A percentile compares a stretch with the other conserved stretches of the same genome.
phyloP scores from a whole-genome alignment of 92 coral and sea anemone species.

The Pocillopora grandis region DNA sequence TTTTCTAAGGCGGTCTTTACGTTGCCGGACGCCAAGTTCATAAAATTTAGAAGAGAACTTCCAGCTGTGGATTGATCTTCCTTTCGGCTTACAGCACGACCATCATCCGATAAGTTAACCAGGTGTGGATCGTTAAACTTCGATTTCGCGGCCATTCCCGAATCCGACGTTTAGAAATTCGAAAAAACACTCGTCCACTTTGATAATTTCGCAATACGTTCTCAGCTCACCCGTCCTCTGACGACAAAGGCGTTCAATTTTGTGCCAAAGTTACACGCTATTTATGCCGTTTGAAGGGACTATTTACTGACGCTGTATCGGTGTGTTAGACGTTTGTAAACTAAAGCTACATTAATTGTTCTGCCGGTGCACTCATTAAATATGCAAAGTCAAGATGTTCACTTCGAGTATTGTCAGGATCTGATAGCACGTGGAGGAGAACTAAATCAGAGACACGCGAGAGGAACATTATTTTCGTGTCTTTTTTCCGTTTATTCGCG shows the following conservation, averaged over 20 bases:
- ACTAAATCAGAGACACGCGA: no score
- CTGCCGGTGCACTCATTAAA: slow-evolving; percentile 88
- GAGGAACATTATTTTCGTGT: no score
- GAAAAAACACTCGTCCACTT: background rate
- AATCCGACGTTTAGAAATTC: background rate
- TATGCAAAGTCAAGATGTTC: slow-evolving; percentile 37
- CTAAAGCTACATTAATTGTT: slow-evolving; percentile 69
- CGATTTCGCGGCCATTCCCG: slow-evolving; percentile 55
- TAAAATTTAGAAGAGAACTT: slow-evolving; percentile 86
- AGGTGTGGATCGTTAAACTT: slow-evolving; percentile 49
- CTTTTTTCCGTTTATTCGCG: no score
- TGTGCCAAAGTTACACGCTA: slow-evolving; percentile 44
- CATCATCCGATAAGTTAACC: slow-evolving; percentile 44
- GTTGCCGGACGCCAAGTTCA: slow-evolving; percentile 95
- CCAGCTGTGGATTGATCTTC: slow-evolving; percentile 82
- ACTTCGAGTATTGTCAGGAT: slow-evolving; percentile 26
- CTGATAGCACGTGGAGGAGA: background rate
- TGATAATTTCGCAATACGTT: background rate
- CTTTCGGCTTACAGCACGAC: slow-evolving; percentile 54
- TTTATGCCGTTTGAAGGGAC: slow-evolving; percentile 76
- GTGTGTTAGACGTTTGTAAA: slow-evolving; percentile 79
- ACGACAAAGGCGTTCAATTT: slow-evolving; percentile 8
- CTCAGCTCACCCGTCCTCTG: background rate
- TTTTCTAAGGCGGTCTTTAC: slow-evolving; percentile 96
- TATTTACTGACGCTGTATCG: slow-evolving; percentile 84